Base-by-base conservation (phyloP, 2,113 vertebrate genomes). In the Empidonax traillii region DNA sequence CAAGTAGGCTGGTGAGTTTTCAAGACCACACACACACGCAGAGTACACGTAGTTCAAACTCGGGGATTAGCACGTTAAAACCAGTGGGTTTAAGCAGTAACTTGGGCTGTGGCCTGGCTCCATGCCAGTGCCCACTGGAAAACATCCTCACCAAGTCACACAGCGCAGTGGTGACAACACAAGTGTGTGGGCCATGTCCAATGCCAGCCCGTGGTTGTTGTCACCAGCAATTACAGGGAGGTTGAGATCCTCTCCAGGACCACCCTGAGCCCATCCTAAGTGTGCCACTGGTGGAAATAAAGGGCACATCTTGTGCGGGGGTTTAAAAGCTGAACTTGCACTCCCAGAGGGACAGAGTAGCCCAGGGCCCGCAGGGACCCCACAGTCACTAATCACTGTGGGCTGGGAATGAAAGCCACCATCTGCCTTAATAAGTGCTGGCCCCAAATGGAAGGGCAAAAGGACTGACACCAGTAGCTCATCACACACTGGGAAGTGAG, bases 11-110 rank as follows among this genome's bases (percentile, higher is more conserved):
- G 67, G 35, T 93, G 81, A 78, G 31, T 92, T 96, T 93, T 94
- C 47, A 63, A 84, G 93, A 93, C 90, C 94, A 96, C 93, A 93
- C 90, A 89, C 10, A 75, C 65, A 80, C 20, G 5, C 33, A 37
- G 47, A 65, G 33, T 41, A 58, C 61, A 63, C 66, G 72, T 74
- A 93, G 86, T 51, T 83, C 85, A 55, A 3, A 83, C 46, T 47
- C 1, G 0, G 56, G 51, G 51, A 67, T 80, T 62, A 90, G 28
- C 79, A 52, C 20, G 5, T 69, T 84, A 47, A 59, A 94, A 59
- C 43, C 5, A 52, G 1, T 41, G 82, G 28, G 72, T 85, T 93
- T 55, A 74, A 87, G 25, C 58, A 51, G 56, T 28, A 85, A 31
- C 16, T 43, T 35, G 44, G 67, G 76, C 75, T 69, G 28, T 66